A percentile compares a stretch with the other conserved stretches of the same genome.
Conservation (phyloP, 1,140 invertebrate genomes). For the Eurosta solidaginis region DNA sequence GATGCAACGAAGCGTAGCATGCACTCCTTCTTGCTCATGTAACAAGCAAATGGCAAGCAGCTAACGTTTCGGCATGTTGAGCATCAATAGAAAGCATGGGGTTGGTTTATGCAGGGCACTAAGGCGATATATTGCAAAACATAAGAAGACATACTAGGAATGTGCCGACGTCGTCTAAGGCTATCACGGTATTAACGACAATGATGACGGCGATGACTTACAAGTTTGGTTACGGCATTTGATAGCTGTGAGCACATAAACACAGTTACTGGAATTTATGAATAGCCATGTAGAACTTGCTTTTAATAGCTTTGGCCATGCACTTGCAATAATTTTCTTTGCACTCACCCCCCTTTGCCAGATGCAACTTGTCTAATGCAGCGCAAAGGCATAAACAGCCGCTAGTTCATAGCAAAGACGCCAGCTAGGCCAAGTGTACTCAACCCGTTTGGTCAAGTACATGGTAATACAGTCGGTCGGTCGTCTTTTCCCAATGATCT, state of each 20-base stretch:
- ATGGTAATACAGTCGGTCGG: background rate
- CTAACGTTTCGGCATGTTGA: background rate
- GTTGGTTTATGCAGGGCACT: background rate
- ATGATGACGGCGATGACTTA: conserved; percentile 9
- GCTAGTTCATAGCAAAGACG: background rate
- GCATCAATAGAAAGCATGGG: background rate
- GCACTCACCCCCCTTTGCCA: too few species aligned
- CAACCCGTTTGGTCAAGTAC: conserved; percentile 22
- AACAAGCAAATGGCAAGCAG: background rate
- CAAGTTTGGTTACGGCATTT: background rate
- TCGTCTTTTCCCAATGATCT: background rate
- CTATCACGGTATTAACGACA: background rate
- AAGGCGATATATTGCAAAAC: background rate
- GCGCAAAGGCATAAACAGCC: background rate
- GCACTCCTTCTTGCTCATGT: background rate
- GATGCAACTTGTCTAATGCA: background rate
- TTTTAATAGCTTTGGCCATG: background rate
- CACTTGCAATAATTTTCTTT: too few species aligned
- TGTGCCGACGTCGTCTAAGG: background rate
- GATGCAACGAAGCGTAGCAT: conserved; percentile 21
- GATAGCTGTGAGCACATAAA: background rate
- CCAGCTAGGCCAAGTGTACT: too few species aligned
- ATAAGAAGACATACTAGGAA: background rate
- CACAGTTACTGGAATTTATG: background rate
- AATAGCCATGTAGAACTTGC: conserved; percentile 9